A percentile compares a stretch with the other conserved stretches of the same genome.
phyloP scores from a whole-genome alignment of 2,888 invertebrate species.

The Troglohyphantes excavatus region DNA sequence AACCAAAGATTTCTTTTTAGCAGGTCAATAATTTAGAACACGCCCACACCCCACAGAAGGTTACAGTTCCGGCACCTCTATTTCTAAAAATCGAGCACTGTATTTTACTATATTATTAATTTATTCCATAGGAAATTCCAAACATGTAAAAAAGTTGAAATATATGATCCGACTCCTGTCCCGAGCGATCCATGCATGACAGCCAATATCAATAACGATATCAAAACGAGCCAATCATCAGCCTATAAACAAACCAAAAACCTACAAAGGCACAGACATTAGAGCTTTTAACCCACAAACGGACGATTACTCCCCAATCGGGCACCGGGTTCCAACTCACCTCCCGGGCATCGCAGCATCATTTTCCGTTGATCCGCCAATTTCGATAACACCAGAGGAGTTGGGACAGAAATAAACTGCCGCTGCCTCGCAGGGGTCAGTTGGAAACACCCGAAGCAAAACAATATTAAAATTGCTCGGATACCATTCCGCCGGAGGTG shows the following conservation, averaged over 20 bases:
- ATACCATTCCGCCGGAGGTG: constrained; percentile 22
- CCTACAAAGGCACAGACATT: background rate
- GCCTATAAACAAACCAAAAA: background rate
- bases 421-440: constrained; percentile 9
- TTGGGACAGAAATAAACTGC: background rate
- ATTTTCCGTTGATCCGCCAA: background rate
- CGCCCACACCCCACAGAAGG: no score
- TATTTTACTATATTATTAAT: no score
- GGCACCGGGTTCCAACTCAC: background rate
- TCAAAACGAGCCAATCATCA: no score
- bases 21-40: no score
- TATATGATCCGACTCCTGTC: no score
- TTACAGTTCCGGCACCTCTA: no score
- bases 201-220: no score
- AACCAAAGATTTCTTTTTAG: no score
- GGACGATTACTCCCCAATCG: background rate
- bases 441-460: constrained; percentile 24
- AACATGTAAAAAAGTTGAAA: no score
- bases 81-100: no score
- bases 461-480: constrained; percentile 22
- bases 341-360: background rate
- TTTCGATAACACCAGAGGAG: constrained; percentile 16
- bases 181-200: no score
- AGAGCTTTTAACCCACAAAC: background rate
- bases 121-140: no score